Base-by-base conservation (phyloP, 2,888 invertebrate genomes). In the Coenonympha arcania region DNA sequence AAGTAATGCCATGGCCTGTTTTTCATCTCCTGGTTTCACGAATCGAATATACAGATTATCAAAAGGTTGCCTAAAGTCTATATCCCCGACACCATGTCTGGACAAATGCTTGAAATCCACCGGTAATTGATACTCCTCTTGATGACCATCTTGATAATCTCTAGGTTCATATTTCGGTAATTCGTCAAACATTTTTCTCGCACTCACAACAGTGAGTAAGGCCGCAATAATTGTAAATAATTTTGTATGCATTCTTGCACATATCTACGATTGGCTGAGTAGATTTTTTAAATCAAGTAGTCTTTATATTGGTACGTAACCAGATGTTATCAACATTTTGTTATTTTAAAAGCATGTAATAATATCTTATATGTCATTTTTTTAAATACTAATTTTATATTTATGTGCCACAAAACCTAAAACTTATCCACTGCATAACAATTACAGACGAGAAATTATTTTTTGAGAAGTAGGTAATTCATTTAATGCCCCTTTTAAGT, bases 21-120 rank as follows among this genome's bases (percentile, higher is more conserved):
- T 40, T 8, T 11, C 0, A 5, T 58, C 31, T 40, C 18, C 55
- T 4, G 64, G 61, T 5, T 22, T 20, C 11, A 50, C 43, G 24
- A 67, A 30, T 8, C 40, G 13, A 1, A 68, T 13, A 45, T 71
- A 69, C 20, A 69, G 16, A 1, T 56, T 3, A 46, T 73, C 69
- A 8, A 64, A 2, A 0, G 74, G 71, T 47, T 57, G 54, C 47
- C 65, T 67, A 0, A 45, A 55, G 3, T 39, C 43, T 0, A 61
- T 58, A 16, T 74, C 71, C 50, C 58, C 64, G 2, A 52, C 59
- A 1, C 76, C 74, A 2, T 68, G 62, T 55, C 52, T 62, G 5
- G 55, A 63, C n/a, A 78, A 64, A 34, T 74, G 71, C 18, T 71
- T 69, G 50, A 76, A 76, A 1, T 73, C 69, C 2, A 75, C 65